These are phyloP conservation scores for Malurus splendens DNA, from an alignment of 2,797 vertebrate species.

Conservation along the genomic window DNA sequence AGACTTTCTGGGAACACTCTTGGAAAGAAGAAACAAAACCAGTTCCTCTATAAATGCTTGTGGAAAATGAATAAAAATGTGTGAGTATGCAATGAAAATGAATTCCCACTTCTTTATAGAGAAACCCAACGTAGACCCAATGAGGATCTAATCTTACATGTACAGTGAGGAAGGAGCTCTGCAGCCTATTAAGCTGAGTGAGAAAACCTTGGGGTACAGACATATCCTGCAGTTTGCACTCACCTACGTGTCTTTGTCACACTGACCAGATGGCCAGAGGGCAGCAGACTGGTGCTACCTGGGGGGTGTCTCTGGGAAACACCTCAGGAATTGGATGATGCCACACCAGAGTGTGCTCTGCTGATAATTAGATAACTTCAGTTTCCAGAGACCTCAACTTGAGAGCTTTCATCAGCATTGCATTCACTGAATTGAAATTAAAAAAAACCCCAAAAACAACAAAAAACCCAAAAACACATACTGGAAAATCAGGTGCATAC, in stretches of 20 bases:
- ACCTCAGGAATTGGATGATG: neutral
- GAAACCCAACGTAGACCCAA: neutral
- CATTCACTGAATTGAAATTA: neutral
- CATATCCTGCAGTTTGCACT: neutral
- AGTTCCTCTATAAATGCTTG: slow-evolving; percentile 4
- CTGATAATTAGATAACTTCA: neutral
- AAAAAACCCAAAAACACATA: neutral
- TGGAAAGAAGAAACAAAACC: slow-evolving; percentile 8
- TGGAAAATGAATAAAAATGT: slow-evolving; percentile 20
- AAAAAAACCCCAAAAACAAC: neutral
- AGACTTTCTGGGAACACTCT: slow-evolving; percentile 6
- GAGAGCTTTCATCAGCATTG: neutral
- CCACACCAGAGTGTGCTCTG: neutral
- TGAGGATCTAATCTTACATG: neutral
- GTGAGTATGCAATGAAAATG: neutral
- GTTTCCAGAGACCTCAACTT: neutral
- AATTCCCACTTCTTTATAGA: neutral
- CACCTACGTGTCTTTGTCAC: neutral
- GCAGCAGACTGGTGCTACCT: neutral
- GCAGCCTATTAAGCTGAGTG: neutral
- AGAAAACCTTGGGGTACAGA: neutral
- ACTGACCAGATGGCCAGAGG: neutral
- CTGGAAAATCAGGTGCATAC: neutral
- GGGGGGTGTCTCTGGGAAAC: neutral
- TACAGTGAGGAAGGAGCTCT: neutral